A percentile compares a stretch with the other conserved stretches of the same genome.
phyloP scores from a whole-genome alignment of 2,888 invertebrate species.

The Lobophora halterata region DNA sequence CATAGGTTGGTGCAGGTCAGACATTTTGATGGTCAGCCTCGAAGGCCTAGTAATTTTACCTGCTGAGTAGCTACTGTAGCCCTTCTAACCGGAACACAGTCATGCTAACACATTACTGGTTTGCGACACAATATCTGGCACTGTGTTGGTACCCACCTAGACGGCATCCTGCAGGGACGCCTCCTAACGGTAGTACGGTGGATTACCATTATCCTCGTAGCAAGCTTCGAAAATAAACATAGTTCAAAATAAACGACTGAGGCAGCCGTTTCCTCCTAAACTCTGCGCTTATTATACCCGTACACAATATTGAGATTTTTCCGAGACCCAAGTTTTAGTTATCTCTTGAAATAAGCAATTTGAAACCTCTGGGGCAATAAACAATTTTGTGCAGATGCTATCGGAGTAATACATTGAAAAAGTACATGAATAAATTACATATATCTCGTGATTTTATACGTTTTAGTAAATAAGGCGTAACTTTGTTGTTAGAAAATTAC shows the following conservation, averaged over 20 bases:
- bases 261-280: slow-evolving; percentile 6
- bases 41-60: no score
- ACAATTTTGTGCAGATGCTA: slow-evolving; percentile 31
- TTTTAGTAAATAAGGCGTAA: slow-evolving; percentile 23
- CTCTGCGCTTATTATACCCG: slow-evolving; percentile 8
- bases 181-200: no score
- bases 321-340: slow-evolving; percentile 26
- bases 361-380: slow-evolving; percentile 23
- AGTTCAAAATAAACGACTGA: not conserved
- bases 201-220: no score
- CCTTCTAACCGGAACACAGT: no score
- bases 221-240: not conserved
- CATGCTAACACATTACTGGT: no score
- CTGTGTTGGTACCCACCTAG: no score
- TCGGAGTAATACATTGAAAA: slow-evolving; percentile 33
- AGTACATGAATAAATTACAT: slow-evolving; percentile 25
- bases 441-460: slow-evolving; percentile 26
- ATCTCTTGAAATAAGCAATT: slow-evolving; percentile 26
- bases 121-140: no score
- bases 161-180: no score
- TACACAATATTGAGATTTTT: slow-evolving; percentile 29
- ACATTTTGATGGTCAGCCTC: no score
- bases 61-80: no score
- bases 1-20: no score
- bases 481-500: slow-evolving; percentile 15